Percentiles rank a stretch among this genome's conserved stretches.
These are phyloP conservation scores for Prionailurus bengalensis DNA, from an alignment of 2,113 vertebrate species.

Conservation along the genomic window DNA sequence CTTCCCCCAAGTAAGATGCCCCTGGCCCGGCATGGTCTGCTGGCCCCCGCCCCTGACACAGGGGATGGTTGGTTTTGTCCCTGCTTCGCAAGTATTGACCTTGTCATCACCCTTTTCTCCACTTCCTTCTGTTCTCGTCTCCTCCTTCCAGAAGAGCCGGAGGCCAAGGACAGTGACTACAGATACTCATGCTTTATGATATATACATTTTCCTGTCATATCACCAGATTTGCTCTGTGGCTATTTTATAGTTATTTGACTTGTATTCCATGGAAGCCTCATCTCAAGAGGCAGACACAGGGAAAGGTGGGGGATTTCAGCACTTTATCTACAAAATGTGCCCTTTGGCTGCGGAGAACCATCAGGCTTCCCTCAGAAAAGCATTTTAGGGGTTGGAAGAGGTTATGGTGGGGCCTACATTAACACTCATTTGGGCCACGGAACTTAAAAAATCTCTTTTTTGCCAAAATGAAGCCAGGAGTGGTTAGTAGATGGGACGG, in stretches of 20 bases:
- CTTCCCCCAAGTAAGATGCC: not conserved
- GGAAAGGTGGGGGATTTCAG: not conserved
- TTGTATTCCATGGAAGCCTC: not conserved
- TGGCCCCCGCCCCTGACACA: fast-evolving
- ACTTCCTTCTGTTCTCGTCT: fast-evolving
- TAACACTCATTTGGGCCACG: fast-evolving
- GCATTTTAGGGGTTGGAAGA: not conserved
- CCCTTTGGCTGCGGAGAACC: fast-evolving
- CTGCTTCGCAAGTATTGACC: fast-evolving
- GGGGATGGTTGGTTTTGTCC: not conserved
- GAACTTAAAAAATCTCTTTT: not conserved
- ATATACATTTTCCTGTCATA: fast-evolving
- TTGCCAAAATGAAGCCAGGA: not conserved
- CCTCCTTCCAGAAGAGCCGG: not conserved
- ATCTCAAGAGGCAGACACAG: not conserved
- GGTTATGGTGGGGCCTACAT: not conserved
- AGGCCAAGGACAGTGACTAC: not conserved
- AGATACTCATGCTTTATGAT: not conserved
- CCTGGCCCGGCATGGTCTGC: fast-evolving
- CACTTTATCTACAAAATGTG: not conserved
- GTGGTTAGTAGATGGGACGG: fast-evolving
- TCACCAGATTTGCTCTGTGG: not conserved
- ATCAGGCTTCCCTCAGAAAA: not conserved
- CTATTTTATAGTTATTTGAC: not conserved
- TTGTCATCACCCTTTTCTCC: too few relatives aligned